These are phyloP conservation scores for Drosophila orosa DNA, from an alignment of 1,140 invertebrate species.

Conservation along the genomic window DNA sequence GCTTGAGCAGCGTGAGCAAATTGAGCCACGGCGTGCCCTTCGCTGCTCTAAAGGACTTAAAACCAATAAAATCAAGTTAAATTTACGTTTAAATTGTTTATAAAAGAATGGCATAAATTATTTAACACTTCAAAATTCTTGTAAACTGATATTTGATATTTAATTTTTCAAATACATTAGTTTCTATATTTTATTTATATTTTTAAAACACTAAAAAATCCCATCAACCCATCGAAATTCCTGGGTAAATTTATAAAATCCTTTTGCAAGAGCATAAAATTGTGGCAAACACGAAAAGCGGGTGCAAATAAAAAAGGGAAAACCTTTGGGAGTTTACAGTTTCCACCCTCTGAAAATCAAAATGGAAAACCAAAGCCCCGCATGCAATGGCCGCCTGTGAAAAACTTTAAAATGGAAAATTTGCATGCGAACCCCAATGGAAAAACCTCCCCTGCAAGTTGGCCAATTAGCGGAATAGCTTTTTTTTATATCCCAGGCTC, in stretches of 20 bases:
- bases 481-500: slow-evolving; percentile 24
- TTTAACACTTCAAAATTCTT: too few species aligned
- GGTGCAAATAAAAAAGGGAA: slow-evolving; percentile 5
- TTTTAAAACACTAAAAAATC: neutral
- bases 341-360: slow-evolving; percentile 24
- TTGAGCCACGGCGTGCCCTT: too few species aligned
- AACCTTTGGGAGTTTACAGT: slow-evolving; percentile 1
- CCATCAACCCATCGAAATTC: neutral
- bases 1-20: too few species aligned
- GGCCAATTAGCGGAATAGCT: slow-evolving; percentile 66
- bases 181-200: neutral
- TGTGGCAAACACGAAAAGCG: slow-evolving; percentile 9
- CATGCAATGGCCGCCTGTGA: slow-evolving; percentile 33
- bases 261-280: slow-evolving; percentile 5
- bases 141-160: too few species aligned
- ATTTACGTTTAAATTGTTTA: too few species aligned
- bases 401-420: slow-evolving; percentile 50
- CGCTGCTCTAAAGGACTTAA: too few species aligned
- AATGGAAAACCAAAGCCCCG: slow-evolving; percentile 39
- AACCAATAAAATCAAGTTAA: too few species aligned
- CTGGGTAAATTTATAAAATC: neutral
- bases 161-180: neutral
- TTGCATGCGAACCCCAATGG: slow-evolving; percentile 22
- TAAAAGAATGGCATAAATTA: too few species aligned
- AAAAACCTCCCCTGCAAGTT: slow-evolving; percentile 11